Evolutionary conservation across 2,113 vertebrate species (phyloP), one percentile per base, ranked within the genome.

Genomic region (Varanus salvator): DNA sequence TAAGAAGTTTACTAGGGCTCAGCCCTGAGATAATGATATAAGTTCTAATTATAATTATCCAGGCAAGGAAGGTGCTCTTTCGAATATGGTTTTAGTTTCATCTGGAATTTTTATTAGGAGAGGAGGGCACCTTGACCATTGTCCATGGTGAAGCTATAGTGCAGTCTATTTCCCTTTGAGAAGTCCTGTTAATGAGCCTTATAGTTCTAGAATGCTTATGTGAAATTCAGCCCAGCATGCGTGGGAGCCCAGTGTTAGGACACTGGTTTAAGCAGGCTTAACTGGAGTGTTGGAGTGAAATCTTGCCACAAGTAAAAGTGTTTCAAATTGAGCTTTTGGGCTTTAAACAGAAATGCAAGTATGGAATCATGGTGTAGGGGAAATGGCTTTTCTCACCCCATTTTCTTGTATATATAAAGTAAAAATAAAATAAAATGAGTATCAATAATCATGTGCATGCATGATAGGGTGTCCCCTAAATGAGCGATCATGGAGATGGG

Each of bases 1-100:
- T 87, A 76, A 82, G 82, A 54, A 78, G 86, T 80, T 84, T 88
- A n/a, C 71, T 71, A 76, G 66, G 48, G 75, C 74, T 84, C 48
- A 54, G 44, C 60, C n/a, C 57, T 44, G 29, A 66, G 82, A 88
- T 80, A 66, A 64, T 64, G 57, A 31, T 78, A 44, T 38, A 84
- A 19, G 23, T 27, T 88, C 81, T 84, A 87, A 91, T 86, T 57
- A 81, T 86, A 80, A 27, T 38, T 66, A 66, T 38, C 76, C 48
- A 23, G 57, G 12, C 23, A 64, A n/a, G 6, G 17, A 60, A 69
- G 71, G 21, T 15, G 38, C 38, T 11, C 17, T 66, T 71, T 11
- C 64, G 38, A 52, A 34, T 76, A 50, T 71, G 50, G 9, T 48
- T 69, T 48, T 81, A 17, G 27, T 48, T 44, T 34, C 60, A 25